These are phyloP conservation scores for Drosophila peninsularis DNA, from an alignment of 2,888 invertebrate genomes.

Conservation along the genomic window DNA sequence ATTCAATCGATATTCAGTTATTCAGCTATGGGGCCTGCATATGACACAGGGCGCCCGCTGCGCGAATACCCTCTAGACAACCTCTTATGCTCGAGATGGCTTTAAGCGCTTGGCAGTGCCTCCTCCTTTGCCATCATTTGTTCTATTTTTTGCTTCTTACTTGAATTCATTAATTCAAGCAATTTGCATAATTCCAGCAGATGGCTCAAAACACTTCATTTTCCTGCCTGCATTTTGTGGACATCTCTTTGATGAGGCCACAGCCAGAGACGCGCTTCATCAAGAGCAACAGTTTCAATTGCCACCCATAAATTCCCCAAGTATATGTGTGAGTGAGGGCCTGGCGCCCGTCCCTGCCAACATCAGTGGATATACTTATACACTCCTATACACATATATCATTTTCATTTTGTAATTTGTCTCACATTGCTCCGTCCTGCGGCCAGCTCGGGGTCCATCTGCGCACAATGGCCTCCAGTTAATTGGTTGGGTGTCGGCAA, in stretches of 20 bases:
- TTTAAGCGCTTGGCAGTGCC: constrained; percentile 4
- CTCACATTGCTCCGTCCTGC: constrained; percentile 32
- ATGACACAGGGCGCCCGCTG: constrained; percentile 25
- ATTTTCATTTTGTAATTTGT: constrained; percentile 80
- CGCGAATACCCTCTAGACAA: constrained; percentile 23
- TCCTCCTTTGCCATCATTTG: no score
- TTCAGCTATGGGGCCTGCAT: constrained; percentile 8
- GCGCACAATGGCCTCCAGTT: constrained; percentile 67
- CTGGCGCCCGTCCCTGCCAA: neutral
- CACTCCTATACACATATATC: constrained; percentile 57
- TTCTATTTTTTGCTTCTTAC: neutral
- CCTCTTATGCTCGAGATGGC: constrained; percentile 1
- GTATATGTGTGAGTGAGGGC: neutral
- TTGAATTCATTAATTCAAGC: constrained; percentile 57
- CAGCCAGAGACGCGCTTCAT: constrained; percentile 27
- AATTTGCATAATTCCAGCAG: constrained; percentile 68
- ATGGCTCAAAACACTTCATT: constrained; percentile 27
- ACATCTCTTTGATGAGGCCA: constrained; percentile 64
- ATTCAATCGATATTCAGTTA: constrained; percentile 25
- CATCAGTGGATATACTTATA: constrained; percentile 37
- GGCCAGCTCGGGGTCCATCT: constrained; percentile 38
- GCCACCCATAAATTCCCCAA: constrained; percentile 53
- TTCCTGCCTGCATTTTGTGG: constrained; percentile 54
- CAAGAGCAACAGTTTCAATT: constrained; percentile 39
- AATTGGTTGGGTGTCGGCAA: constrained; percentile 73